These are phyloP conservation scores for Mercenaria mercenaria DNA, from an alignment of 1,140 invertebrate species.

Conservation along the genomic window DNA sequence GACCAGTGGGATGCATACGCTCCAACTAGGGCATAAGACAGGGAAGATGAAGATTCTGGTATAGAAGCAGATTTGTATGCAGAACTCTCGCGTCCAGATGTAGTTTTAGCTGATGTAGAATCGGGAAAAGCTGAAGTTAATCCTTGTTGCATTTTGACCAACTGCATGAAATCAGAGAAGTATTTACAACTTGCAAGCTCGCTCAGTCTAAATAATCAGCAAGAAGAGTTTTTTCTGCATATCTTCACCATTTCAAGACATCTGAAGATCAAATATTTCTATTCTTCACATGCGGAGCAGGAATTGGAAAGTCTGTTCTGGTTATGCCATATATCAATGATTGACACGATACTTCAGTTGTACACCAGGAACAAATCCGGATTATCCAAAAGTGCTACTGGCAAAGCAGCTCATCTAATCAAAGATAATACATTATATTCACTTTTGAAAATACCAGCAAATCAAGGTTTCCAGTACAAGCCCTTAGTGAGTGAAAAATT, in stretches of 20 bases:
- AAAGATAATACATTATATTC: conserved; percentile 46
- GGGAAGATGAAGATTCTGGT: background rate
- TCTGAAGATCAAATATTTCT: background rate
- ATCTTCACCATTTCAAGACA: conserved; percentile 31
- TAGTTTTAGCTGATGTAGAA: background rate
- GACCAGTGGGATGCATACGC: background rate
- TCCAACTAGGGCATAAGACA: background rate
- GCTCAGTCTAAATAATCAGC: background rate
- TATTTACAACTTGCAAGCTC: background rate
- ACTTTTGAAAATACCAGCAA: conserved; percentile 10
- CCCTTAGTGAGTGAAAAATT: background rate
- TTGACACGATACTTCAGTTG: background rate
- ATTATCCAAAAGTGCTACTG: conserved; percentile 2
- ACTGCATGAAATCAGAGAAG: conserved; percentile 57
- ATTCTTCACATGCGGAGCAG: conserved; percentile 18
- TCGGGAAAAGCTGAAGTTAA: background rate
- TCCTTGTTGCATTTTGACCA: background rate
- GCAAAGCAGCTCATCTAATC: conserved; percentile 43
- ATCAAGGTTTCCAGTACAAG: conserved; percentile 6
- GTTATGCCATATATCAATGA: background rate
- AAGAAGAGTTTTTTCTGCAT: conserved; percentile 21
- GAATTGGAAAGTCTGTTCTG: conserved; percentile 15
- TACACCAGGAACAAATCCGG: background rate
- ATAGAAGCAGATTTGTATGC: background rate
- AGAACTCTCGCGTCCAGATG: background rate